Base-by-base conservation (phyloP, 2,888 invertebrate genomes). In the Scaptomyza parva region DNA sequence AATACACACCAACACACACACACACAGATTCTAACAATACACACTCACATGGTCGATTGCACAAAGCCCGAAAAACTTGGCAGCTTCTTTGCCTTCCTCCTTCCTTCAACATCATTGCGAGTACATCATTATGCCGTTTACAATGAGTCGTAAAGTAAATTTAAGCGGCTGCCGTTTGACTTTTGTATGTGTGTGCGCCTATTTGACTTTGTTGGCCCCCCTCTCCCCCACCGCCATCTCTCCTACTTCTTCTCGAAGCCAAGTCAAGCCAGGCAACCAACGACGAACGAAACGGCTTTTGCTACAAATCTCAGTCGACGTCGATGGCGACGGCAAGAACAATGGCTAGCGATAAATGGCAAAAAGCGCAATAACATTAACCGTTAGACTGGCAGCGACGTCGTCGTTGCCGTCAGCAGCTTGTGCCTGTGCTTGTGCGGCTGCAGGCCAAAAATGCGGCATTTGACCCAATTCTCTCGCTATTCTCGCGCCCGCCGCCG, bases 341-440 rank as follows among this genome's bases (percentile, higher is more conserved):
- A 68, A 78, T 72, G 70, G 66, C 58, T 55, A 26, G 35, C 76
- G 74, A 65, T 67, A 78, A 82, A 83, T 79, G 84, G 86, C 70
- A 73, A 65, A 66, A 66, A 70, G 75, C 86, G 85, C 84, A 84
- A 84, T 84, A 84, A 84, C 85, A 86, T 88, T 88, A 84, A 84
- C 84, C 88, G 84, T 88, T 84, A 84, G 80, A 48, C n/a, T n/a
- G 68, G 59, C 83, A 79, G 68, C 66, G 66, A 39, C 52, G 55
- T 64, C 60, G 37, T 2, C 28, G n/a, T 12, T 33, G 12, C 5
- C 30, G 4, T 12, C 26, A 7, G 28, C 33, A 5, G 30, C 69
- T 62, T n/a, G n/a, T n/a, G n/a, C n/a, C n/a, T n/a, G n/a, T n/a
- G n/a, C n/a, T n/a, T n/a, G n/a, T n/a, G n/a, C n/a, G n/a, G 64